These are phyloP conservation scores for Epirrhoe tristata DNA, from an alignment of 2,888 invertebrate genomes.

Conservation along the genomic window DNA sequence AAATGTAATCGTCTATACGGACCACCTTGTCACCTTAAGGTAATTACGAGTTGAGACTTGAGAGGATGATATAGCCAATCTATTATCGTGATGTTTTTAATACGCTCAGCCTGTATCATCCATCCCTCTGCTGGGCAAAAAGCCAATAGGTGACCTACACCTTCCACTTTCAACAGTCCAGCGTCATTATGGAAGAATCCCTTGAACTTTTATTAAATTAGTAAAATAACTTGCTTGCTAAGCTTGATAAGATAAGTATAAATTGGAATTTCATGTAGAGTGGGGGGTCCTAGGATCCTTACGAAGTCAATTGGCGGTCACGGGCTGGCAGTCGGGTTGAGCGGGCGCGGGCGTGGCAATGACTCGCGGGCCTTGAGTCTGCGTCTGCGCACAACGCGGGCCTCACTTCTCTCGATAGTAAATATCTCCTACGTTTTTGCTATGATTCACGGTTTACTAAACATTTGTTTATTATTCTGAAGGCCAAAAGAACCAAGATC, in stretches of 20 bases:
- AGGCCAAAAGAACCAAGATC: neutral
- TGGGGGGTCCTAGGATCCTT: constrained; percentile 27
- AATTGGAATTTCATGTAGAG: constrained; percentile 4
- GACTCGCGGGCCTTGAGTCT: constrained; percentile 75
- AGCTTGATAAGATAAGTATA: neutral
- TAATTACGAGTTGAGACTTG: too few species aligned
- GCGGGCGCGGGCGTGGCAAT: constrained; percentile 62
- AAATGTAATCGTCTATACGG: too few species aligned
- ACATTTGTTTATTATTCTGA: neutral
- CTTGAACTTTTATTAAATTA: neutral
- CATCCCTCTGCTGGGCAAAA: too few species aligned
- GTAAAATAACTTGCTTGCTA: neutral
- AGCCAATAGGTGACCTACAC: too few species aligned
- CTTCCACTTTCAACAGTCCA: too few species aligned
- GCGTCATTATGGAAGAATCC: neutral
- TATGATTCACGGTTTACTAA: constrained; percentile 6
- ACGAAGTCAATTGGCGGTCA: constrained; percentile 57
- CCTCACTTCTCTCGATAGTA: constrained; percentile 46
- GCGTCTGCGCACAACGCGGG: constrained; percentile 50
- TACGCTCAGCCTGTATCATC: too few species aligned
- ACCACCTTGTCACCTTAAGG: too few species aligned
- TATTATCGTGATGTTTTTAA: too few species aligned
- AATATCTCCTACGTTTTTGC: constrained; percentile 44
- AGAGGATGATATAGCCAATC: too few species aligned
- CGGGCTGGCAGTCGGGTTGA: constrained; percentile 45